Conservation (phyloP, 2,797 vertebrate species). For the Melanogrammus aeglefinus region DNA sequence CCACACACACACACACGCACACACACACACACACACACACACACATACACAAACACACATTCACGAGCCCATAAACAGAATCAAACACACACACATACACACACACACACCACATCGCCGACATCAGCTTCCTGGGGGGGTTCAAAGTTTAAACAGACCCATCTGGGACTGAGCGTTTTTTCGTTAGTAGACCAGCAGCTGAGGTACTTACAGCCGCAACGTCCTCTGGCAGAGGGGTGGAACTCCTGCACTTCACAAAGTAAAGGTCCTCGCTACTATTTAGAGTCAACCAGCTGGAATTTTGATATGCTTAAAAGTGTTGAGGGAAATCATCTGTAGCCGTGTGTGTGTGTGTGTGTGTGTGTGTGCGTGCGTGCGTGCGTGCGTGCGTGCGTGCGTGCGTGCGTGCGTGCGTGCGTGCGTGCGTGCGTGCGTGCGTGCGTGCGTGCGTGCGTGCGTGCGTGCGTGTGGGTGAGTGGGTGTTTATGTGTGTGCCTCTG, state of each 20-base stretch:
- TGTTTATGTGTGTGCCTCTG: no score
- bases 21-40: not conserved
- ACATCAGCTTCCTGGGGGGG: not conserved
- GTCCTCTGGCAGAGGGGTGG: conserved; percentile 9
- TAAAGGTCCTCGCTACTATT: conserved; percentile 2
- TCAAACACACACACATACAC: not conserved
- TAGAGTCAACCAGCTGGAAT: not conserved
- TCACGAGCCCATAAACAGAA: no score
- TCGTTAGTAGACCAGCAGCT: conserved; percentile 17
- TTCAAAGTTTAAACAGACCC: conserved; percentile 21
- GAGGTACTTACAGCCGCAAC: conserved; percentile 12
- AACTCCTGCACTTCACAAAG: conserved; percentile 7
- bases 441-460: conserved; percentile 1
- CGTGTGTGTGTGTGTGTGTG: not conserved
- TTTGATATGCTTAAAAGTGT: not conserved
- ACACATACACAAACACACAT: not conserved
- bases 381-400: not conserved
- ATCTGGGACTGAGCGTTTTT: conserved; percentile 22
- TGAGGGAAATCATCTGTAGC: not conserved
- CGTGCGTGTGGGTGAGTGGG: no score
- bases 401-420: not conserved
- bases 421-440: not conserved
- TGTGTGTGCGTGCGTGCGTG: not conserved
- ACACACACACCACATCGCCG: not conserved
- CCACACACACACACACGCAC: no score